Base-by-base conservation (phyloP, 1,140 invertebrate genomes). In the Bicyclus anynana region DNA sequence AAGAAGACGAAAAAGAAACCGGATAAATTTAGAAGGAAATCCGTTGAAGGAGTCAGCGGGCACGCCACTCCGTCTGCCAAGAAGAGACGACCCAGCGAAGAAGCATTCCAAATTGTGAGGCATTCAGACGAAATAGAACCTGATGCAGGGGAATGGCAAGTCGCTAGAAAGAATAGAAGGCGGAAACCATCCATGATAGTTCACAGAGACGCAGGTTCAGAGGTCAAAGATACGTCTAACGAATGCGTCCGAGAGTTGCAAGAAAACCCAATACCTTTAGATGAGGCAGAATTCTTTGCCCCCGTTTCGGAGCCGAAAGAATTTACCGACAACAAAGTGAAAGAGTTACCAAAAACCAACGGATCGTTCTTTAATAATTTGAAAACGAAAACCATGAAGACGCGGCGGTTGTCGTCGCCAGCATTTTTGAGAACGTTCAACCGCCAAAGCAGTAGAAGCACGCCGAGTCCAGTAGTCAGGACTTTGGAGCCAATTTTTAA, bases 21-120 rank as follows among this genome's bases (percentile, higher is more conserved):
- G 58, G 77, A 79, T 18, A 88, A 86, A 69, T 73, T 90, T 62
- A 90, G 91, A 58, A 85, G 91, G 16, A 91, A 91, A 69, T 92
- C 91, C n/a, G 90, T 91, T 12, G 92, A 92, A 65, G 89, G 89
- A 65, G 90, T 91, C 50, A 90, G 90, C 5, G 85, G 84, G 13
- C 87, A 91, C 64, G 75, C 83, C 60, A 75, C 77, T 18, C 84
- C 72, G 64, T 73, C 74, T 46, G 77, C 76, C 2, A 92, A 92
- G 65, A 91, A 92, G 48, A 84, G 94, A 18, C 79, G 94, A 47
- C 94, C 94, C 0, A 95, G 94, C 69, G 94, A 95, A 72, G 94
- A 95, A 65, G 94, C 94, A 0, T 90, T 95, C 62, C 91, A 91
- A 21, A 94, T 95, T 59, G 89, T 85, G 12, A 91, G 92, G 46